Base-by-base conservation (phyloP, 2,888 invertebrate species). In the Diachrysia chrysitis region DNA sequence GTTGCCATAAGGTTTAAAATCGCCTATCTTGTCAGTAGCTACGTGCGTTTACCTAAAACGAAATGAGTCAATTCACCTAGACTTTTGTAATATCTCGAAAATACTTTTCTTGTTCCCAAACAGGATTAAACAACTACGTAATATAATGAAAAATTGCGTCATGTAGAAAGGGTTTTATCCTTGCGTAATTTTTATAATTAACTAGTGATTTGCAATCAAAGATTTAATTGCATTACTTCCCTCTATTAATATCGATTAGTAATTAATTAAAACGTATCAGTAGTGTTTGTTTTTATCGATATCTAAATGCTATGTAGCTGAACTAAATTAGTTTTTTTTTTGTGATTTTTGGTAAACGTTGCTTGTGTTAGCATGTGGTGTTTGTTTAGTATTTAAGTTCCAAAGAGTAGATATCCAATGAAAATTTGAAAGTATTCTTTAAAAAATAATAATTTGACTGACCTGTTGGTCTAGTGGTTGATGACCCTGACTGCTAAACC, bases 111-210 rank as follows among this genome's bases (percentile, higher is more conserved):
- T 64, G 70, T 69, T 77, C 55, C 32, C 58, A 55, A 83, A 83
- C 81, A 81, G 75, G 79, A 82, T 81, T 78, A 78, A 82, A 74
- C 85, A 72, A 83, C 84, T 86, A 86, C 85, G 91, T 87, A 91
- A 92, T 79, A 78, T 73, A 75, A 86, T 82, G 82, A 80, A 84
- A 86, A 83, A 79, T 92, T 92, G 90, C 92, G 81, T 92, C 91
- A 92, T 85, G 65, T 89, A 89, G 90, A 90, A 91, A 91, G 90
- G 90, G 86, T 73, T 84, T 87, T 87, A 88, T 88, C 88, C 89
- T 91, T 91, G 89, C 85, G 80, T 79, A 85, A 84, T 78, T 79
- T 82, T 80, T 63, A 55, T 63, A 69, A 75, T 78, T 78, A 78
- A 77, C 63, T 62, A 76, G 68, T 73, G 37, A 71, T 79, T 72